phyloP scores from a whole-genome alignment of 2,797 vertebrate species.

The Babyrousa celebensis region DNA sequence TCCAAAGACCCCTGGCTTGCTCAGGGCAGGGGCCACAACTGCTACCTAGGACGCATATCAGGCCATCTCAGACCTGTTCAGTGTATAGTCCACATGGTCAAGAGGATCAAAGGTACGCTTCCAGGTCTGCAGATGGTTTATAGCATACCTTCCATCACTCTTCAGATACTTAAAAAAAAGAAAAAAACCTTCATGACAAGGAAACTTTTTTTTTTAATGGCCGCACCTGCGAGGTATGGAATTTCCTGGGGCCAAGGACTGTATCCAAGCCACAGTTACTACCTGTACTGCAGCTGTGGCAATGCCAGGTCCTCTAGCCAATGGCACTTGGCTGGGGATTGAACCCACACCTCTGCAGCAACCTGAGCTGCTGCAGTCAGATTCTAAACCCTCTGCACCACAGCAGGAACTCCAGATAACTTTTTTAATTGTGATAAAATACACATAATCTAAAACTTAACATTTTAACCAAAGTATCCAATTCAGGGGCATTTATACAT shows the following conservation, averaged over 20 bases:
- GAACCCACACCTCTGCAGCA: no score
- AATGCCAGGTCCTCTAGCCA: no score
- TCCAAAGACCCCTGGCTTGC: background rate
- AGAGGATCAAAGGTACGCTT: background rate
- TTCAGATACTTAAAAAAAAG: background rate
- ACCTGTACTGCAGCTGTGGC: no score
- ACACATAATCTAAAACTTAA: background rate
- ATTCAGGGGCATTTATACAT: background rate
- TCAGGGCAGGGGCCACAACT: background rate
- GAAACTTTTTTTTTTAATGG: no score
- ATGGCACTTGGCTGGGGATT: no score
- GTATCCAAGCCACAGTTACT: no score
- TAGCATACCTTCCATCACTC: background rate
- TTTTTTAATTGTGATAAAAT: conserved; percentile 9
- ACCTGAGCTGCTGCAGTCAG: no score
- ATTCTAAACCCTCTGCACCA: no score
- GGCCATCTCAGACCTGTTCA: background rate
- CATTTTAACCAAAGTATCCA: background rate
- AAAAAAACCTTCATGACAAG: no score
- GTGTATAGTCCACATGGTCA: fast-evolving
- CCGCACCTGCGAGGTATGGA: no score
- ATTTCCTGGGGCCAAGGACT: no score
- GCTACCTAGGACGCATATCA: background rate
- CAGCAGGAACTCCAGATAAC: background rate
- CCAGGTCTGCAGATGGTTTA: background rate